Evolutionary conservation across 2,113 vertebrate species (phyloP).

Genomic region (Lepus americanus): DNA sequence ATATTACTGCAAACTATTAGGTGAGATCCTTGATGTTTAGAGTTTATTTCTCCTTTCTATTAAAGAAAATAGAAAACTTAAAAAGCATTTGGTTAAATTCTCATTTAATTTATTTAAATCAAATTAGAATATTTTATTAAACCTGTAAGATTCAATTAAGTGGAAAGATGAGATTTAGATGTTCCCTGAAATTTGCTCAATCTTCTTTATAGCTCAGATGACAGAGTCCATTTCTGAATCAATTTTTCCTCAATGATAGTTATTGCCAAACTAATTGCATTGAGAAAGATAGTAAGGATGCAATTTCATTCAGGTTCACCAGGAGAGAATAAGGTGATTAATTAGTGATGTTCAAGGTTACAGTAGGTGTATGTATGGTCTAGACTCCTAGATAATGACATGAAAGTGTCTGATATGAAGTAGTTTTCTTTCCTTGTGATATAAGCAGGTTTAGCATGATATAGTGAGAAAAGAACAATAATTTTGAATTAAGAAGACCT

Average conservation of each 20-base stretch:
- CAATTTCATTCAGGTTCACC: background rate
- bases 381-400: background rate
- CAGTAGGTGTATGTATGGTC: background rate
- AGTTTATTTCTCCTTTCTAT: background rate
- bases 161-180: background rate
- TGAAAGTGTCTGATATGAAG: background rate
- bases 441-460: background rate
- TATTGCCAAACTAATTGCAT: background rate
- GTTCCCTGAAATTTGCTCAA: background rate
- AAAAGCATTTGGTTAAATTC: background rate
- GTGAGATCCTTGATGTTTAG: background rate
- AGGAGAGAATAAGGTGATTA: background rate
- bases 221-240: background rate
- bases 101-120: background rate
- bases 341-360: background rate
- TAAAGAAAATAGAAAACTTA: background rate
- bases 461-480: background rate
- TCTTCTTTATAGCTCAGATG: background rate
- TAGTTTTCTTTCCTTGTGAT: background rate
- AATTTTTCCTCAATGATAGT: too few species aligned
- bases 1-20: background rate
- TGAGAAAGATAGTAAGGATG: background rate
- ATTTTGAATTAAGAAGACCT: background rate
- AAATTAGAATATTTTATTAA: background rate
- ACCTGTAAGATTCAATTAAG: background rate